phyloP scores from a whole-genome alignment of 2,888 invertebrate genomes.

The Polydrusus pterygomalis region DNA sequence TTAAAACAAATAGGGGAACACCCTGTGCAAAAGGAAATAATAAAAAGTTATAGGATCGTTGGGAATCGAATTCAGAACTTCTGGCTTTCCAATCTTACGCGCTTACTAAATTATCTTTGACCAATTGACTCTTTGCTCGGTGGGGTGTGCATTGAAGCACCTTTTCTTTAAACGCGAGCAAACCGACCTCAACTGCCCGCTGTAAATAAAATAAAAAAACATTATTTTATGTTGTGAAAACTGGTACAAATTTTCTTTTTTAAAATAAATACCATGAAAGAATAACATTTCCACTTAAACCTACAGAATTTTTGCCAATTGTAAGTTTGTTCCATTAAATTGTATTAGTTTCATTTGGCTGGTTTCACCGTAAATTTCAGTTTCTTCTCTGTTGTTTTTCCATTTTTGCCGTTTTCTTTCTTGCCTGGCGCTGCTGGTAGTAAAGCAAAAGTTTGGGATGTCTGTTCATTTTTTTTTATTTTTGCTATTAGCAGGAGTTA shows the following conservation, averaged over 20 bases:
- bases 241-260: too few species aligned
- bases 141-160: too few species aligned
- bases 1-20: too few species aligned
- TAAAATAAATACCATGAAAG: too few species aligned
- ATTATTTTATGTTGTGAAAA: neutral
- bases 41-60: too few species aligned
- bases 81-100: too few species aligned
- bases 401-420: constrained; percentile 21
- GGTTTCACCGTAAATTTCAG: constrained; percentile 26
- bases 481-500: constrained; percentile 24
- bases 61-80: too few species aligned
- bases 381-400: constrained; percentile 27
- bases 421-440: constrained; percentile 1
- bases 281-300: constrained; percentile 5
- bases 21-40: too few species aligned
- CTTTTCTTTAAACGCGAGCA: too few species aligned
- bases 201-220: neutral
- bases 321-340: constrained; percentile 28
- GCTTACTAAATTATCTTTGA: too few species aligned
- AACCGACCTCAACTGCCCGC: too few species aligned
- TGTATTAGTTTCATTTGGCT: constrained; percentile 36
- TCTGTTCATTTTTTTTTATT: constrained; percentile 17
- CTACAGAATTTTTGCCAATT: constrained; percentile 1
- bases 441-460: constrained; percentile 21
- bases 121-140: too few species aligned